Percentiles rank a stretch among this genome's conserved stretches.
Conservation (phyloP, 1,140 invertebrate species). For the Cryptotermes secundus region DNA sequence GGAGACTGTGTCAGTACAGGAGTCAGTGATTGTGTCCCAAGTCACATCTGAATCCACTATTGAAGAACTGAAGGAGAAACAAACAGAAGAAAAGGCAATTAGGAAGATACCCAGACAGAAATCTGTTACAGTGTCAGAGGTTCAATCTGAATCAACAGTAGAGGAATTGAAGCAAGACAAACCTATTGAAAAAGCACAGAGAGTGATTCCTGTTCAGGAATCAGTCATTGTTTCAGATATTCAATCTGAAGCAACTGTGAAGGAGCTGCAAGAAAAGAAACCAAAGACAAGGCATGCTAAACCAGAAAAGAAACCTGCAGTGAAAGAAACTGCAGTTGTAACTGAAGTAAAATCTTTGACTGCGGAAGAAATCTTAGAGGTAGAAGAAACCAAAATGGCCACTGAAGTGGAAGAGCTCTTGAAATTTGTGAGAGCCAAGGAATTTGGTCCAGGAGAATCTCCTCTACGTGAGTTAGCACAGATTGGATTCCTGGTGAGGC, state of each 20-base stretch:
- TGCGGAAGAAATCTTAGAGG: constrained; percentile 29
- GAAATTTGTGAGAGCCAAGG: constrained; percentile 68
- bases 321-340: constrained; percentile 49
- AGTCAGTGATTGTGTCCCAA: constrained; percentile 59
- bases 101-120: constrained; percentile 40
- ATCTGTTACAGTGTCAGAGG: constrained; percentile 49
- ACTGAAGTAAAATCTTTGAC: constrained; percentile 45
- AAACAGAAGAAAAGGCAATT: constrained; percentile 39
- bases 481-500: constrained; percentile 71
- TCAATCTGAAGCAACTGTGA: constrained; percentile 53
- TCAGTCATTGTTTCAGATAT: constrained; percentile 59
- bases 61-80: constrained; percentile 41
- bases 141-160: constrained; percentile 44
- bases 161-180: constrained; percentile 36
- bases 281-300: constrained; percentile 45
- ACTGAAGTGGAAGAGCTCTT: constrained; percentile 73
- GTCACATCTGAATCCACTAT: constrained; percentile 55
- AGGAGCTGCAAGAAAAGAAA: constrained; percentile 42
- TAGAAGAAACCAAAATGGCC: constrained; percentile 56
- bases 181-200: constrained; percentile 25
- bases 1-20: constrained; percentile 46
- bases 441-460: constrained; percentile 75
- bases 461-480: constrained; percentile 77
- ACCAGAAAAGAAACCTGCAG: constrained; percentile 44
- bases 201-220: constrained; percentile 51